Percentiles rank a stretch among this genome's conserved stretches.
phyloP scores from a whole-genome alignment of 2,113 vertebrate genomes.

The Scatophagus argus region DNA sequence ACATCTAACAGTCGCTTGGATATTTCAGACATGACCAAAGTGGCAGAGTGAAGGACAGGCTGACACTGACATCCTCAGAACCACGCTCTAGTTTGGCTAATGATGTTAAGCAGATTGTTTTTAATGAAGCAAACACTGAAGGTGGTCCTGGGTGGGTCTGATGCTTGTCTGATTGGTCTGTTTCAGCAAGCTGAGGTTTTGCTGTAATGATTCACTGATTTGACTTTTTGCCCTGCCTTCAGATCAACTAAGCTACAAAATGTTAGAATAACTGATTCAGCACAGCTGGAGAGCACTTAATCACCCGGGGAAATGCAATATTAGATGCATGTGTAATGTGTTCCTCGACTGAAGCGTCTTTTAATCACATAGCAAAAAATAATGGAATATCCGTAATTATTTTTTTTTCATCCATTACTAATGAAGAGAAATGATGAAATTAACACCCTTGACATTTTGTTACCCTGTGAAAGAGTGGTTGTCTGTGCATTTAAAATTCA shows the following conservation, averaged over 20 bases:
- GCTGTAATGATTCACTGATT: not conserved
- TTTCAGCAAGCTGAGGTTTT: not conserved
- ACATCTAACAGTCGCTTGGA: not conserved
- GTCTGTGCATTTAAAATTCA: not conserved
- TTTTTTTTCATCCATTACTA: not conserved
- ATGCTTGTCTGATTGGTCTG: not conserved
- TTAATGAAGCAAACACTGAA: not conserved
- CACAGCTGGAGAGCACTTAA: constrained; percentile 12
- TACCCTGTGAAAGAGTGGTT: not conserved
- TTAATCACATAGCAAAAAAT: constrained; percentile 20
- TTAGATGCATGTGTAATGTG: constrained; percentile 11
- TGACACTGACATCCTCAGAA: not conserved
- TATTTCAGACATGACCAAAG: not conserved
- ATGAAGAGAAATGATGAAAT: constrained; percentile 12
- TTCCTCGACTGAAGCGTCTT: constrained; percentile 10
- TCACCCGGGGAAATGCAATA: constrained; percentile 8
- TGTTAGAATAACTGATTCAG: constrained; percentile 21
- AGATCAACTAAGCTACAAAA: not conserved
- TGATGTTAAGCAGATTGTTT: not conserved
- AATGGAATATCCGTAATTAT: not conserved
- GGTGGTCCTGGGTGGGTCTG: not conserved
- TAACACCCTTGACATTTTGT: not conserved
- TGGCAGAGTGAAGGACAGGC: not conserved
- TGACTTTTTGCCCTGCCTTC: not conserved
- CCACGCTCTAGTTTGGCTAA: not conserved